Base-by-base conservation (phyloP, 2,888 invertebrate genomes). In the Druceiella hillmani region DNA sequence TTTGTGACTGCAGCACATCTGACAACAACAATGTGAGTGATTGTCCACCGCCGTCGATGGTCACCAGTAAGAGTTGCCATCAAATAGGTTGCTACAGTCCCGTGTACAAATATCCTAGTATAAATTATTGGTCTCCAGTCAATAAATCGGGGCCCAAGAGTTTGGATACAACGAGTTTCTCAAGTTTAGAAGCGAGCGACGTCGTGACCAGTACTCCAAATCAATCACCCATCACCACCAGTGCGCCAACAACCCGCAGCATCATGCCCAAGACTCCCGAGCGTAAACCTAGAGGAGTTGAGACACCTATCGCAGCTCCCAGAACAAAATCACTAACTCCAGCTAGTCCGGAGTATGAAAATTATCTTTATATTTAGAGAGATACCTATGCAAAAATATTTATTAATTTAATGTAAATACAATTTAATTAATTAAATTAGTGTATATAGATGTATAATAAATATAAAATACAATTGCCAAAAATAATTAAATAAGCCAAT, bases 331-430 rank as follows among this genome's bases (percentile, higher is more conserved):
- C n/a, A n/a, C n/a, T 51, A 16, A 59, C 50, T 34, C 62, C 69
- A 36, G 63, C 72, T 4, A 79, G 77, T 49, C 74, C 77, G 27
- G 76, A 79, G 48, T 79, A 80, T 52, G 79, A 80, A 54, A 79
- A 80, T 59, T 80, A 78, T 56, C 75, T 80, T 53, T 80, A 79
- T 55, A 80, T 80, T 53, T 80, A 59, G 69, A 48, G n/a, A n/a
- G n/a, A n/a, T n/a, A n/a, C n/a, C n/a, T n/a, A n/a, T n/a, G n/a
- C n/a, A n/a, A n/a, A n/a, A n/a, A n/a, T n/a, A n/a, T n/a, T n/a
- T n/a, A n/a, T n/a, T n/a, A n/a, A n/a, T n/a, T n/a, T n/a, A n/a
- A n/a, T n/a, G n/a, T n/a, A n/a, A n/a, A n/a, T n/a, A n/a, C n/a
- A n/a, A n/a, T n/a, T n/a, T n/a, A n/a, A n/a, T n/a, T n/a, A n/a